Conservation (phyloP, 2,797 vertebrate species). For the Sebastes hopkinsi region DNA sequence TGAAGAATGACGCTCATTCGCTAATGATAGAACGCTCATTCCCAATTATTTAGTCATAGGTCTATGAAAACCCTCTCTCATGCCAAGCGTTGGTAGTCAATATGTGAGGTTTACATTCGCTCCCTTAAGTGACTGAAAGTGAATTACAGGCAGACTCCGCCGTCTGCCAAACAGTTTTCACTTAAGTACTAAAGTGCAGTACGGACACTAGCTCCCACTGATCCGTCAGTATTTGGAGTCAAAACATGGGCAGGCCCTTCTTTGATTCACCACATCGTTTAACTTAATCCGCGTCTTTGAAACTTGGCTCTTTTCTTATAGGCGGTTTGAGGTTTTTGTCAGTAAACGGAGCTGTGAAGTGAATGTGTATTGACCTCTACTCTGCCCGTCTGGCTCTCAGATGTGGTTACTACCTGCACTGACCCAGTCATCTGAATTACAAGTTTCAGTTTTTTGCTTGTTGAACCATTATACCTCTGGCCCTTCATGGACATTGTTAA, state of each 20-base stretch:
- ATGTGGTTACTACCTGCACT: not conserved
- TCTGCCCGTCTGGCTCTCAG: not conserved
- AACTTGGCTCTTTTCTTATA: constrained; percentile 22
- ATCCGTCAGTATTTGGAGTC: constrained; percentile 36
- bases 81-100: constrained; percentile 7
- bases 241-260: constrained; percentile 19
- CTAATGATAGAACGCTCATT: not conserved
- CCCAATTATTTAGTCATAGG: not conserved
- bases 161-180: constrained; percentile 22
- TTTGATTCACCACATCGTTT: constrained; percentile 41
- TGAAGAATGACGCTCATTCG: not conserved
- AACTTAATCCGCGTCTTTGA: constrained; percentile 32
- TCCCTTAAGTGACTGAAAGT: constrained; percentile 20
- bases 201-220: not conserved
- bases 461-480: not conserved
- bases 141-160: constrained; percentile 18
- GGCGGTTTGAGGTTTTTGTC: constrained; percentile 7
- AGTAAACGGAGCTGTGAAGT: constrained; percentile 23
- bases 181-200: constrained; percentile 27
- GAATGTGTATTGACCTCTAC: constrained; percentile 37
- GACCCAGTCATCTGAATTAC: constrained; percentile 14
- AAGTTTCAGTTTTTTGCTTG: not conserved
- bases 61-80: not conserved
- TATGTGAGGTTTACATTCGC: constrained; percentile 25
- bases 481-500: not conserved